Evolutionary conservation across 2,113 vertebrate genomes (phyloP), one percentile per base, ranked within the genome.

Genomic region (Crypturellus undulatus): DNA sequence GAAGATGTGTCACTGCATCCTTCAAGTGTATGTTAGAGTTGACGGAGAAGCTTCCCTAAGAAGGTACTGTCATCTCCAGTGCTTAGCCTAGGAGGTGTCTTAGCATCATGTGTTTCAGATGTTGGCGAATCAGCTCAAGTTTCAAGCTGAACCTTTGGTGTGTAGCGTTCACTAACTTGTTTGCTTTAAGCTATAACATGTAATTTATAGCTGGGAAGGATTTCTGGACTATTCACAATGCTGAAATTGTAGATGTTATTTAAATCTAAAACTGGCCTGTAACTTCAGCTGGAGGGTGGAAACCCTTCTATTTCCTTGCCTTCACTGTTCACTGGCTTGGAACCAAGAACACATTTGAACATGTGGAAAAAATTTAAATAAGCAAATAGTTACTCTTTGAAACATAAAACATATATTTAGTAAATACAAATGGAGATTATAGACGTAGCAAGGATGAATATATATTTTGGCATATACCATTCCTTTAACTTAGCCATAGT

Each of bases 291-390:
- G 62, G 62, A 95, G 92, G 88, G 76, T 93, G 90, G 95, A 95
- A 96, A 96, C 86, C 80, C 62, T 92, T 90, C 77, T 70, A 86
- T 96, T 96, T 96, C 73, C 65, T 96, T 92, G 84, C 58, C 38
- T 92, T 60, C 38, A 4, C 58, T 76, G 69, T 92, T 60, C 43
- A 4, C 58, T 76, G 69, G 58, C 52, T 60, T 90, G 76, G 76
- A 94, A 95, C 70, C 69, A 94, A 91, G 86, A 94, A 56, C 54
- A 58, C 28, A 58, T 84, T 67, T 94, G 64, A 93, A 89, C 71
- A 84, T 62, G 88, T 87, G 94, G 91, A 94, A 96, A 95, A 95
- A 94, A 96, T 81, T 81, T 96, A 94, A 96, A 87, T 93, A 43
- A 81, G 86, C 65, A 84, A 58, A 85, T 84, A 69, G 86, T 87